These are phyloP conservation scores for Diplolepis rosae DNA, from an alignment of 2,888 invertebrate genomes.

Conservation along the genomic window DNA sequence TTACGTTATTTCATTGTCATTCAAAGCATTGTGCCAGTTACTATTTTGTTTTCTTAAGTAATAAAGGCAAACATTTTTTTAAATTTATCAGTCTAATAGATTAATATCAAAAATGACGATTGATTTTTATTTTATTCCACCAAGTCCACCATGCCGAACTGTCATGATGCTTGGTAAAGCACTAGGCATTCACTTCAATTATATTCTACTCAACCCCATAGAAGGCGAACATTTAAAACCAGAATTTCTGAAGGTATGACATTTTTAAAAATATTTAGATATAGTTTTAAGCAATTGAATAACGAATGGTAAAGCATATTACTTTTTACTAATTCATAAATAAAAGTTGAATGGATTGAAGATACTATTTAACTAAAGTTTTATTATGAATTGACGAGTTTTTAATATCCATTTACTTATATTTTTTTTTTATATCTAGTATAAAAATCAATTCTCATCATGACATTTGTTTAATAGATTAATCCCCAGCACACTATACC, in stretches of 20 bases:
- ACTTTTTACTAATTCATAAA: too few species aligned
- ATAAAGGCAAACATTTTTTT: not conserved
- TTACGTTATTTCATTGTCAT: not conserved
- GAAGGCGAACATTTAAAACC: constrained; percentile 80
- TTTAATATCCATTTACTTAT: too few species aligned
- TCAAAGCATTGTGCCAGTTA: not conserved
- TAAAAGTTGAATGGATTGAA: too few species aligned
- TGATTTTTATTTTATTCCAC: constrained; percentile 80
- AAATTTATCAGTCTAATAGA: not conserved
- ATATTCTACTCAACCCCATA: constrained; percentile 78
- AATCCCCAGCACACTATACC: constrained; percentile 92
- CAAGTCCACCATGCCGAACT: constrained; percentile 80
- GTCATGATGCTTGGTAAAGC: constrained; percentile 80
- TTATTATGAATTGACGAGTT: not conserved
- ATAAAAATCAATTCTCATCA: not conserved
- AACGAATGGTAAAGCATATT: too few species aligned
- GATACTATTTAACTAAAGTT: too few species aligned
- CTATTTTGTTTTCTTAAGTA: not conserved
- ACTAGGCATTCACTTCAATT: constrained; percentile 80
- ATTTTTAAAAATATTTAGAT: not conserved
- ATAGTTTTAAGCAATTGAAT: too few species aligned
- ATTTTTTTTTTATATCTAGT: not conserved
- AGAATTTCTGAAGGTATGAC: constrained; percentile 78
- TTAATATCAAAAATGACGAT: constrained; percentile 59
- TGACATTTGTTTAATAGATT: constrained; percentile 75